Evolutionary conservation across 2,113 vertebrate species (phyloP), one percentile per base, ranked within the genome.

Genomic region (Syngnathus scovelli): DNA sequence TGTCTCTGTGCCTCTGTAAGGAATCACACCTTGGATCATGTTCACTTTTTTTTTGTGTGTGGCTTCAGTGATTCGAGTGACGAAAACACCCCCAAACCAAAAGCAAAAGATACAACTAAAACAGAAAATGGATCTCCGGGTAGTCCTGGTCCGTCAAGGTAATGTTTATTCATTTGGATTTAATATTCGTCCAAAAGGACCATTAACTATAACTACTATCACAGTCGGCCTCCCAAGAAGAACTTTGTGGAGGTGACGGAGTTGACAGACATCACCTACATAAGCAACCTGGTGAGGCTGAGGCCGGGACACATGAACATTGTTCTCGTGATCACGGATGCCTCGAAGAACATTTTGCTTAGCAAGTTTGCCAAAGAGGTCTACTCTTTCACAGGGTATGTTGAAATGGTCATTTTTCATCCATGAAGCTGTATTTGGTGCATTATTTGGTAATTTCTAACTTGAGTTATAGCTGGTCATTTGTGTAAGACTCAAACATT

Each of bases 301-400:
- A 88, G 96, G 78, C 97, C 96, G 0, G 96, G 97, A 4, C 95
- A 99, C 85, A 95, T 98, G 82, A 99, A 99, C 0, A 94, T 99
- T n/a, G 95, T 99, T 66, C 89, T 99, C 75, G 93, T 98, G 64
- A 93, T 99, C n/a, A 95, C 96, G 0, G 92, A 91, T 44, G 81
- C 93, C 39, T 94, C 95, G 76, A 98, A 98, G 85, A 95, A 95
- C 12, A 80, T 89, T 16, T 92, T 98, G 6, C 94, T 99, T 2
- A 96, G 98, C 93, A 98, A 94, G 79, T 99, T 98, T 18, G 97
- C 96, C 55, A 87, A 96, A 74, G 97, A 99, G 78, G 96, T 99
- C 52, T 98, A 97, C 88, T 93, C 93, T 0, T 98, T 99, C 83
- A 98, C 96, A 0, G 95, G 95, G 97, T 98, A 65, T 83, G 90